phyloP scores from a whole-genome alignment of 2,888 invertebrate species.

The Steromphala cineraria region DNA sequence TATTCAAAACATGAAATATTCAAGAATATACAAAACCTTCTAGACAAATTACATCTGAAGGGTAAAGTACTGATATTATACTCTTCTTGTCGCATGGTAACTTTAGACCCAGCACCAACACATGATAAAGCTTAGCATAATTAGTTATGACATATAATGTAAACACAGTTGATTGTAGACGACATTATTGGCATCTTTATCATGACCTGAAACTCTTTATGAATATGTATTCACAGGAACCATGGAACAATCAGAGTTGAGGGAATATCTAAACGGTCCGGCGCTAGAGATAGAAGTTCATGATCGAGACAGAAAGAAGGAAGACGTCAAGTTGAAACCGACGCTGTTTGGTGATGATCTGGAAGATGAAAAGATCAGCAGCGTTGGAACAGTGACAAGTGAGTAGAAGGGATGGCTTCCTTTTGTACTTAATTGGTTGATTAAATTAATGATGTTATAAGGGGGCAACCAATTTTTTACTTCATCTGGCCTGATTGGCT shows the following conservation, averaged over 20 bases:
- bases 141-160: not conserved
- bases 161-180: not conserved
- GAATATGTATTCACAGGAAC: constrained; percentile 48
- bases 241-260: constrained; percentile 66
- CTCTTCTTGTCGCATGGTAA: too few relatives aligned
- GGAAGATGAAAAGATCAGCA: constrained; percentile 74
- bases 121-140: not conserved
- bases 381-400: constrained; percentile 73
- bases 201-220: not conserved
- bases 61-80: too few relatives aligned
- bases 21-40: too few relatives aligned
- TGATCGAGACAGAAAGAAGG: constrained; percentile 71
- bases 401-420: too few relatives aligned
- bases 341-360: constrained; percentile 74
- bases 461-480: too few relatives aligned
- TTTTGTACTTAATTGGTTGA: too few relatives aligned
- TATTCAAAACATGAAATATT: too few relatives aligned
- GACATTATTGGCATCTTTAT: not conserved
- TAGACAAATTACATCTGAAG: too few relatives aligned
- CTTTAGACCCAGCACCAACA: too few relatives aligned
- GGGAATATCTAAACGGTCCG: constrained; percentile 71
- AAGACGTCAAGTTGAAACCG: constrained; percentile 63
- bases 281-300: constrained; percentile 73
- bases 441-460: too few relatives aligned
- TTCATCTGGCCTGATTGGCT: too few relatives aligned